Base-by-base conservation (phyloP, 30 jellyfish, hydroid and myxozoan genomes). In the Pseudorhiza aurosa region DNA sequence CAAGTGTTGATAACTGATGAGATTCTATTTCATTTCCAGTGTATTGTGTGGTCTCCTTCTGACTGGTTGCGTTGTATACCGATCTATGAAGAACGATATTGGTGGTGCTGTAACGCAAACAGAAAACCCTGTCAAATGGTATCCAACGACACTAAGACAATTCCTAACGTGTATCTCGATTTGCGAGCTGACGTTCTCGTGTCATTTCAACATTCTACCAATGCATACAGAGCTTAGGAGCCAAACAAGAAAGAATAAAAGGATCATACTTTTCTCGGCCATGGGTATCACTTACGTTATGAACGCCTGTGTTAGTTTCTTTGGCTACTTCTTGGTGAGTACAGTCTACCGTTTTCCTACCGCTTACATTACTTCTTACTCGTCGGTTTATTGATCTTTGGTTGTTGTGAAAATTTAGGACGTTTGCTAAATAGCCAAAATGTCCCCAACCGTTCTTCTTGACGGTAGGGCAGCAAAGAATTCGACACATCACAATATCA, bases 151-250 rank as follows among this genome's bases (percentile, higher is more conserved):
- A 17, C 55, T 91, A 0, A 83, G 96, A 25, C 87, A 85, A 42
- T 72, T 85, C 60, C 72, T 91, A 17, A 91, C 95, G 4, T 91
- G 98, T 55, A 42, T 91, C 4, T 84, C 98, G 62, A 91, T 91
- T 17, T 51, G 96, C 8, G 98, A 91, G 32, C 73, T 91, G 40
- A 85, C 98, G 8, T 91, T 91, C 49, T 91, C 98, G 29, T 91
- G 98, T 29, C 98, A 91, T 58, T 91, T 91, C 77, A 91, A 91
- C 67, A 91, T 91, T 18, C 51, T 91, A 39, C 98, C 98, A 27
- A 91, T 91, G 98, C 98, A 91, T 47, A 83, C 96, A 47, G 98
- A 91, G 57, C 95, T 91, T 35, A 86, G 95, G 24, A 71, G 58
- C 68, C 98, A 91, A 64, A 91, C 98, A 40, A 65, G 98, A 46